Evolutionary conservation across 2,113 vertebrate species (phyloP).

Genomic region (Cebus imitator): DNA sequence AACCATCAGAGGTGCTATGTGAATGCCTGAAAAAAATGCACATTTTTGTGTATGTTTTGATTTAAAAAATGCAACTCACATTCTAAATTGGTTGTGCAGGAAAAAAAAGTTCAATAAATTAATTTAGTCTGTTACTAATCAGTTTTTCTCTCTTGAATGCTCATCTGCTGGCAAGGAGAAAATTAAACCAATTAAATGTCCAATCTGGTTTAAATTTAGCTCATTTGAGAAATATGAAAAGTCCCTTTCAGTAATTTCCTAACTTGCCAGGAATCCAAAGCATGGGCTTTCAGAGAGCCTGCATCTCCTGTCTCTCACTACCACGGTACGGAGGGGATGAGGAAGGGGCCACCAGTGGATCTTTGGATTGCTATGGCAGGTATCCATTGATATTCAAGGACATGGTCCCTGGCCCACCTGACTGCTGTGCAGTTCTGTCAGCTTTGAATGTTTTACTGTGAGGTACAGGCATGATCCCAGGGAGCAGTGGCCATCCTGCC

Average conservation of each 20-base stretch:
- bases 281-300: not conserved
- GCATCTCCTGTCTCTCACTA: not conserved
- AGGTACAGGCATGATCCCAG: not conserved
- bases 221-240: not conserved
- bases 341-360: not conserved
- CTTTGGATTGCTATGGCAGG: not conserved
- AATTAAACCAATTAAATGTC: conserved; percentile 39
- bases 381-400: not conserved
- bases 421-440: not conserved
- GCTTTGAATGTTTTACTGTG: not conserved
- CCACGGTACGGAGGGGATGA: not conserved
- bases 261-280: not conserved
- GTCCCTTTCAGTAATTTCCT: not conserved
- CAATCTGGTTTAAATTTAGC: not conserved
- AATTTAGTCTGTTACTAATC: conserved; percentile 14
- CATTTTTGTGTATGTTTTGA: not conserved
- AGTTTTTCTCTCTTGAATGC: conserved; percentile 2
- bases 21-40: not conserved
- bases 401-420: not conserved
- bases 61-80: not conserved
- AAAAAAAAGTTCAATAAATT: conserved; percentile 10
- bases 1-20: not conserved
- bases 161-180: not conserved
- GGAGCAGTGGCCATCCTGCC: not conserved
- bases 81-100: not conserved